phyloP scores from a whole-genome alignment of 2,797 vertebrate genomes.

The Choloepus didactylus region DNA sequence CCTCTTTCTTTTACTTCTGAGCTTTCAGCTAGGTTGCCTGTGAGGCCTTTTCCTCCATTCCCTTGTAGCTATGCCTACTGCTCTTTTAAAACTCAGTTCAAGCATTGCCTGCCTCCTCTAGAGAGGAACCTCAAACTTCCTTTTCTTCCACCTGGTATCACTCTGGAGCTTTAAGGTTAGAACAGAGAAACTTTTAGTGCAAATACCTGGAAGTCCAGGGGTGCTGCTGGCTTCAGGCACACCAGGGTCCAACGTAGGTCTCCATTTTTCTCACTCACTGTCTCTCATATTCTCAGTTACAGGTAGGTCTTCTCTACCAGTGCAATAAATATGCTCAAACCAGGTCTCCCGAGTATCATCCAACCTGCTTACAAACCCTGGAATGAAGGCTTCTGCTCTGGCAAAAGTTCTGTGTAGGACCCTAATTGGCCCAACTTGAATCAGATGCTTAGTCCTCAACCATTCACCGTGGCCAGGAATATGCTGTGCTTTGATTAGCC shows the following conservation, averaged over 20 bases:
- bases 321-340: fast-evolving
- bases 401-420: not conserved
- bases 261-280: not conserved
- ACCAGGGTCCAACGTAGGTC: not conserved
- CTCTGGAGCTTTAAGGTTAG: not conserved
- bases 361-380: not conserved
- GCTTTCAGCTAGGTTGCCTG: not conserved
- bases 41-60: fast-evolving
- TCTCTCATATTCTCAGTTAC: not conserved
- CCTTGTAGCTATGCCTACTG: not conserved
- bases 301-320: not conserved
- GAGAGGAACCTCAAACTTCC: not conserved
- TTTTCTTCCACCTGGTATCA: not conserved
- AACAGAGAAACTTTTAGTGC: not conserved
- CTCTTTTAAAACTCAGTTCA: not conserved
- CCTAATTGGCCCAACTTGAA: not conserved
- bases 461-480: not conserved
- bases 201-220: not conserved
- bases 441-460: conserved; percentile 11
- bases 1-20: not conserved
- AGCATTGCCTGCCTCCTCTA: not conserved
- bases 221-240: not conserved
- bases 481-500: conserved; percentile 49
- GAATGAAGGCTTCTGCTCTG: not conserved
- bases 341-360: fast-evolving